These are phyloP conservation scores for Callorhinus ursinus DNA, from an alignment of 2,113 vertebrate genomes.

Conservation along the genomic window DNA sequence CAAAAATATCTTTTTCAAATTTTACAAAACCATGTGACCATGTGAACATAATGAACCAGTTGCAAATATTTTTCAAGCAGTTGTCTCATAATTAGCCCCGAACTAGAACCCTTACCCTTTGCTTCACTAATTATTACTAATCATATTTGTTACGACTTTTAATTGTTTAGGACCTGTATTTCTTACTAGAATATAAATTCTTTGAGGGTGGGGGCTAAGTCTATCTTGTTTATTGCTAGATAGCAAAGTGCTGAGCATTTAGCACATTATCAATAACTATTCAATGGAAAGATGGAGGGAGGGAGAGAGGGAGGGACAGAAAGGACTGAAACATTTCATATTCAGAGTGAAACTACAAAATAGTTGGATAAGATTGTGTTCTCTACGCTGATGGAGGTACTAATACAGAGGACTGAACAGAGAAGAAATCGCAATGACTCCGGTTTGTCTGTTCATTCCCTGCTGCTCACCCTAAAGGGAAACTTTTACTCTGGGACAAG, in stretches of 20 bases:
- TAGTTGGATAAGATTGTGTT: not conserved
- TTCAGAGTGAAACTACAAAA: not conserved
- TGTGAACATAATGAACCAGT: not conserved
- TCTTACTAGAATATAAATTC: conserved; percentile 20
- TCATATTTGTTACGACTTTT: conserved; percentile 23
- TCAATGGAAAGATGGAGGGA: not conserved
- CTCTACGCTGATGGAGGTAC: not conserved
- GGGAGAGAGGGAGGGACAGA: not conserved
- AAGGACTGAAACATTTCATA: not conserved
- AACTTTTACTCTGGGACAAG: not conserved
- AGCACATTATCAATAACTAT: not conserved
- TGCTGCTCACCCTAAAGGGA: not conserved
- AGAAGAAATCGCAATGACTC: not conserved
- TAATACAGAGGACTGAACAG: not conserved
- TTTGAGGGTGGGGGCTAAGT: not conserved
- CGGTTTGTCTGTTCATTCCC: not conserved
- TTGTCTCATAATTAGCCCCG: not conserved
- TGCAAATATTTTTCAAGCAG: conserved; percentile 36
- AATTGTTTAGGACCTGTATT: not conserved
- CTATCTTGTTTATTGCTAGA: not conserved
- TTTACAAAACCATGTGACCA: not conserved
- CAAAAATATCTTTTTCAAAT: not conserved
- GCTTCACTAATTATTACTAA: not conserved
- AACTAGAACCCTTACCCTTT: not conserved
- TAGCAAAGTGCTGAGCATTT: not conserved